Evolutionary conservation across 2,113 vertebrate species (phyloP).

Genomic region (Recurvirostra avosetta): DNA sequence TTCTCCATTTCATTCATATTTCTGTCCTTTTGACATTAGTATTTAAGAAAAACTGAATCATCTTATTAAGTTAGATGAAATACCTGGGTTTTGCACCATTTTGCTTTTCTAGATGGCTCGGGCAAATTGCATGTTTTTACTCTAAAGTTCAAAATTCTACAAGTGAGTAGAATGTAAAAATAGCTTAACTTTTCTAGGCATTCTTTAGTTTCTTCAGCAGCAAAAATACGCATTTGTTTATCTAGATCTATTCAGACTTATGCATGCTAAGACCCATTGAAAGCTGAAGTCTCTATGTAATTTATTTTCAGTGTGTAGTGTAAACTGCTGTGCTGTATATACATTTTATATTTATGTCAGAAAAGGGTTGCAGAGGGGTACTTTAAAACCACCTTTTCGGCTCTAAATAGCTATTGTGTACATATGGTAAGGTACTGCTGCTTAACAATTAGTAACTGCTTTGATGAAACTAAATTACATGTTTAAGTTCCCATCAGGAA

Average conservation of each 20-base stretch:
- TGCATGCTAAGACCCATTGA: slow-evolving; percentile 58
- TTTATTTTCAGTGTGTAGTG: slow-evolving; percentile 79
- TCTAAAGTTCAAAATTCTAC: background rate
- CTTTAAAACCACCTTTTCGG: slow-evolving; percentile 82
- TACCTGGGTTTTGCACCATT: background rate
- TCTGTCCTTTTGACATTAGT: background rate
- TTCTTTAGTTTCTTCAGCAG: slow-evolving; percentile 32
- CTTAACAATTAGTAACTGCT: slow-evolving; percentile 95
- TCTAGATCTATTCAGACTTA: slow-evolving; percentile 67
- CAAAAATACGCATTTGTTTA: slow-evolving; percentile 63
- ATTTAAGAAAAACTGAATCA: background rate
- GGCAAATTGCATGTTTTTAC: background rate
- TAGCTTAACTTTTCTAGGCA: background rate
- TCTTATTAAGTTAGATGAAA: background rate
- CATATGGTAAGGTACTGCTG: slow-evolving; percentile 90
- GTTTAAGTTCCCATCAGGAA: slow-evolving; percentile 92
- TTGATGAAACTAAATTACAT: slow-evolving; percentile 96
- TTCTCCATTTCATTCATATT: background rate
- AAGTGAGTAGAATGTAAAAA: background rate
- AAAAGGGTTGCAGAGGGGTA: slow-evolving; percentile 80
- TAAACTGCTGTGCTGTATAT: slow-evolving; percentile 81
- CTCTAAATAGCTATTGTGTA: slow-evolving; percentile 85
- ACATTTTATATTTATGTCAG: slow-evolving; percentile 84
- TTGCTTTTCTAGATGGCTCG: background rate
- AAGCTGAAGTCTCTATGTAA: slow-evolving; percentile 65